Conservation (phyloP, 2,888 invertebrate genomes). For the Clanis bilineata region DNA sequence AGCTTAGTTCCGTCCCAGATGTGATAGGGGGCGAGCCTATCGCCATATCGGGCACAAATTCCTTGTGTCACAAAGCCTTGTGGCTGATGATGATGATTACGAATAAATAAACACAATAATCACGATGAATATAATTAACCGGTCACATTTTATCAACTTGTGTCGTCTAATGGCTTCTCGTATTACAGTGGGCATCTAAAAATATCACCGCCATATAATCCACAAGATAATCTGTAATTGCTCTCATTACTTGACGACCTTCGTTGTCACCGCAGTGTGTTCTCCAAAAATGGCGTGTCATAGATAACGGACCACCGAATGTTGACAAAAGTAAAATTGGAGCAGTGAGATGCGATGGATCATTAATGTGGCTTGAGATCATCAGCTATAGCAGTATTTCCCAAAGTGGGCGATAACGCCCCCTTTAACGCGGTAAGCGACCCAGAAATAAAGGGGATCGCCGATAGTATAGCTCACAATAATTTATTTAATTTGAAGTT, state of each 20-base stretch:
- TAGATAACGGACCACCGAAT: background rate
- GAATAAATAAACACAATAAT: background rate
- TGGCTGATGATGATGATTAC: too few species aligned
- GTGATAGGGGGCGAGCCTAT: too few species aligned
- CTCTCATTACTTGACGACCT: constrained; percentile 24
- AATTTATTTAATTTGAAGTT: too few species aligned
- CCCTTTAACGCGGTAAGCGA: too few species aligned
- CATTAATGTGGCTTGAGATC: background rate
- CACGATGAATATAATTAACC: background rate
- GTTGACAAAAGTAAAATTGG: background rate
- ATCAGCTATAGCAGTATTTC: too few species aligned
- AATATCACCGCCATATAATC: constrained; percentile 22
- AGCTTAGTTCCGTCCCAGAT: too few species aligned
- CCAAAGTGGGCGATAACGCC: too few species aligned
- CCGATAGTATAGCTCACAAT: too few species aligned
- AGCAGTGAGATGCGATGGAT: background rate
- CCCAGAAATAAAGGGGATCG: too few species aligned
- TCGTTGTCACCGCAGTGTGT: background rate
- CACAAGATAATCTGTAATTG: constrained; percentile 30
- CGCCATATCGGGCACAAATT: too few species aligned
- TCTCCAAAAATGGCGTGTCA: background rate
- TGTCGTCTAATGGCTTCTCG: constrained; percentile 7
- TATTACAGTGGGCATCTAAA: constrained; percentile 14
- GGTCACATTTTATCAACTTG: constrained; percentile 1
- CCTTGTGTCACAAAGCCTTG: too few species aligned